These are phyloP conservation scores for Elysia chlorotica DNA, from an alignment of 1,140 invertebrate genomes.

Conservation along the genomic window DNA sequence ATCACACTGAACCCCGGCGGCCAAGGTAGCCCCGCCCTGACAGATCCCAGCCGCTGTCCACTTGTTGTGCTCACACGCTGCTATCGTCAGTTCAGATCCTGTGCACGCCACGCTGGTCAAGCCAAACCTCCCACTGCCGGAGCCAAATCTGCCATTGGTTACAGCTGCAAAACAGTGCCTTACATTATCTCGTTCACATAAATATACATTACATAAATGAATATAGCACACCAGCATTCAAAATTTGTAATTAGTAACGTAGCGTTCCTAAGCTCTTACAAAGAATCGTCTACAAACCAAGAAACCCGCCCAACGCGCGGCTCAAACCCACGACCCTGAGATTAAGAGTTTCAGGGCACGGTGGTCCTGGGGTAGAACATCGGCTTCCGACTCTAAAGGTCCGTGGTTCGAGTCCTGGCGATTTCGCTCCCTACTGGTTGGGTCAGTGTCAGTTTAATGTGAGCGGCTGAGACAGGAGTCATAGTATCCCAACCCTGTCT, in stretches of 20 bases:
- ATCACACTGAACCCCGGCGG: constrained; percentile 72
- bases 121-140: constrained; percentile 4
- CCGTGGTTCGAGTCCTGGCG: too few relatives aligned
- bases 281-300: background rate
- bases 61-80: constrained; percentile 34
- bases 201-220: background rate
- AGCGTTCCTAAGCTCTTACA: background rate
- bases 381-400: too few relatives aligned
- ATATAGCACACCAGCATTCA: background rate
- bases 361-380: too few relatives aligned
- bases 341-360: too few relatives aligned
- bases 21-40: background rate
- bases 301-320: background rate
- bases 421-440: too few relatives aligned
- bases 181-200: background rate
- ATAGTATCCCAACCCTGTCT: too few relatives aligned
- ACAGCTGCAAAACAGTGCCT: background rate
- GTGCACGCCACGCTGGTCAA: constrained; percentile 28
- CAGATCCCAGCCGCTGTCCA: constrained; percentile 8
- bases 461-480: too few relatives aligned
- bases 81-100: constrained; percentile 31
- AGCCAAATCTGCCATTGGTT: constrained; percentile 25
- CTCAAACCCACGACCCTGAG: too few relatives aligned
- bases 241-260: background rate
- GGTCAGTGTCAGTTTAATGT: too few relatives aligned